Percentiles rank a stretch among this genome's conserved stretches.
phyloP scores from a whole-genome alignment of 2,797 vertebrate species.

The Acipenser oxyrinchus region DNA sequence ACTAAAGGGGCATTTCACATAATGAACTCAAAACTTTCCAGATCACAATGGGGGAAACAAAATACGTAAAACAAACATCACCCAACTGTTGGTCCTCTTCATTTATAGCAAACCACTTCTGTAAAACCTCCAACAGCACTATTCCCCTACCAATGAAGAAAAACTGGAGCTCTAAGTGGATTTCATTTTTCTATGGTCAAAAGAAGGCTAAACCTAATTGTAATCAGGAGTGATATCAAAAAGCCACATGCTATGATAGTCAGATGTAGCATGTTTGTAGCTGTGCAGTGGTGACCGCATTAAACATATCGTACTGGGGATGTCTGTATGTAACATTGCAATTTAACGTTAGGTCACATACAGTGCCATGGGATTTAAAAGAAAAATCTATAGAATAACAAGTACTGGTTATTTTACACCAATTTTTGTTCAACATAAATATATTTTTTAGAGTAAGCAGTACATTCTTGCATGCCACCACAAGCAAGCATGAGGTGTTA shows the following conservation, averaged over 20 bases:
- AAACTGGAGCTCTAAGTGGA: slow-evolving; percentile 49
- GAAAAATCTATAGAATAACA: too few species aligned
- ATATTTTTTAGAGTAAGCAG: too few species aligned
- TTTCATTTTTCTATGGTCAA: slow-evolving; percentile 61
- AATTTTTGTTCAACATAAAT: too few species aligned
- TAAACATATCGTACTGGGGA: too few species aligned
- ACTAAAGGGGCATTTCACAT: neutral
- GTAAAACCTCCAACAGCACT: neutral
- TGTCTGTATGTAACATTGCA: too few species aligned
- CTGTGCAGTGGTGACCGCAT: slow-evolving; percentile 31
- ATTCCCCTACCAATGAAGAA: neutral
- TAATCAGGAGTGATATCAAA: slow-evolving; percentile 40
- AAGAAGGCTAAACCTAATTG: slow-evolving; percentile 56
- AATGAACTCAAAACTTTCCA: neutral
- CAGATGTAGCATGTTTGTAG: slow-evolving; percentile 40
- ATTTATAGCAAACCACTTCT: neutral
- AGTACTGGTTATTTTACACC: too few species aligned
- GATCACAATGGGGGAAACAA: neutral
- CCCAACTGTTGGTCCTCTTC: neutral
- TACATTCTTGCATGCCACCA: too few species aligned
- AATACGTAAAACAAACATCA: neutral
- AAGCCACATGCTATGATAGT: slow-evolving; percentile 39
- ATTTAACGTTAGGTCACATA: too few species aligned
- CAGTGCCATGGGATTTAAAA: too few species aligned
- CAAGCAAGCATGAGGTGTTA: too few species aligned